Base-by-base conservation (phyloP, 2,797 vertebrate species). In the Sebastes vulpes region DNA sequence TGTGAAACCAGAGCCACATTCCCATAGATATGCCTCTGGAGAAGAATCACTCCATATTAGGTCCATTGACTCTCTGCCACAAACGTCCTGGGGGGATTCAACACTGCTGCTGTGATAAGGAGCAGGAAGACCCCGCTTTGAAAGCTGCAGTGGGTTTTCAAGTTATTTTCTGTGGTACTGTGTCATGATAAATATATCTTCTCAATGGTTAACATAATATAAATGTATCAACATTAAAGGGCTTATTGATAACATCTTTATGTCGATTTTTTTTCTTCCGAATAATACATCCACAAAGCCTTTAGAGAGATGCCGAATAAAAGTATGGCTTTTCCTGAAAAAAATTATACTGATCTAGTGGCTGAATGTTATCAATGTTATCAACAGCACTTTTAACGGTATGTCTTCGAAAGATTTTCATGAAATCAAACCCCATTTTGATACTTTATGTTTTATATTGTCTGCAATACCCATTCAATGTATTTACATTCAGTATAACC, bases 21-120 rank as follows among this genome's bases (percentile, higher is more conserved):
- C 79, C 90, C 84, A 84, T 84, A 73, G 72, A 90, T 61, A 59
- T 54, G 83, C 83, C 91, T 72, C 90, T 61, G 46, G 92, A 94
- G 93, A 89, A 82, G 82, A 86, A 94, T 91, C 83, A 75, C 79
- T 92, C 90, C 77, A 87, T 84, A 89, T 95, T 91, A 93, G 86
- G 86, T 66, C 64, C 83, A 88, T 87, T 93, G 93, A 93, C 83
- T 87, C 90, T 85, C 75, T 86, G 86, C 72, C 82, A 81, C 85
- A 81, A 66, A 48, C 64, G 52, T 92, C 90, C 83, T 35, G 50
- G 56, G 79, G 82, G 92, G 23, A 93, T 85, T 90, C 77, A 88
- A 50, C 72, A 32, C 64, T 83, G 81, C 82, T 82, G 77, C 89
- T 84, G 72, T 48, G 71, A 84, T 89, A 86, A 92, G 86, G 67